Conservation (phyloP, 1,140 invertebrate species). For the Drosophila sulfurigaster region DNA sequence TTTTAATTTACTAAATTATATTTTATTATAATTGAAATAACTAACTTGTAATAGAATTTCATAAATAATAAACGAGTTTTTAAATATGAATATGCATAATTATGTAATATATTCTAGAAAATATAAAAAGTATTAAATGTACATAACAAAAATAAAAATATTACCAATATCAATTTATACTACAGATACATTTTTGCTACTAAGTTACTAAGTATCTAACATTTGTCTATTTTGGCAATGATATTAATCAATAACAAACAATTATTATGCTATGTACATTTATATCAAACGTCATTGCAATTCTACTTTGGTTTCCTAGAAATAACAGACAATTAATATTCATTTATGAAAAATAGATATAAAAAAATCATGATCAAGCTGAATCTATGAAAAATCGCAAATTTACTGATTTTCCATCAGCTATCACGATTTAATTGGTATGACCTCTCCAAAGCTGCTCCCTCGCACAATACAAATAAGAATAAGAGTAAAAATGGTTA, state of each 20-base stretch:
- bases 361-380: constrained; percentile 45
- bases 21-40: too few species aligned
- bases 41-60: too few species aligned
- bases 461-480: constrained; percentile 32
- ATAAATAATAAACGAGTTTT: too few species aligned
- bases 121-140: too few species aligned
- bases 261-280: background rate
- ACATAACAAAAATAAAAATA: too few species aligned
- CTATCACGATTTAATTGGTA: constrained; percentile 74
- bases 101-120: too few species aligned
- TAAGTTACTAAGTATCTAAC: background rate
- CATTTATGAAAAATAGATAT: constrained; percentile 14
- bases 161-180: too few species aligned
- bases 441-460: constrained; percentile 55
- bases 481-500: background rate
- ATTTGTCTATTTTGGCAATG: background rate
- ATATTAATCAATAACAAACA: background rate
- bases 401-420: constrained; percentile 51
- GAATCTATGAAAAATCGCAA: constrained; percentile 27
- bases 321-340: constrained; percentile 25
- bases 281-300: background rate
- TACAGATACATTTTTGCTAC: too few species aligned
- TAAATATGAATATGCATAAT: too few species aligned
- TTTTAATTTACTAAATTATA: background rate
- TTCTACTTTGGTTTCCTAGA: background rate